Percentiles rank a stretch among this genome's conserved stretches.
phyloP scores from a whole-genome alignment of 2,797 vertebrate genomes.

The Rhinichthys osculus region DNA sequence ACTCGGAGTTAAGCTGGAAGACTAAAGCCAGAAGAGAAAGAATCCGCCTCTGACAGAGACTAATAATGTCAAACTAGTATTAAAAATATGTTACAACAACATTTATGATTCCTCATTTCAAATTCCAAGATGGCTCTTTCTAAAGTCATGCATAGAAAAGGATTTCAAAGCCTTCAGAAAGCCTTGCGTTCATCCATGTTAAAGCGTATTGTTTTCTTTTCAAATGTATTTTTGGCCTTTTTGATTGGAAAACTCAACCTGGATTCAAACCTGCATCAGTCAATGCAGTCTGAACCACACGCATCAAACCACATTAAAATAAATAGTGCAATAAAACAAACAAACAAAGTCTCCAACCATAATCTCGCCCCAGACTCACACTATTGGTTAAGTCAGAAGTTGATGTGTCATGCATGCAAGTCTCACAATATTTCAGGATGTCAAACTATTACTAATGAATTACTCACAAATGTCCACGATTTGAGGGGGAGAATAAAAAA shows the following conservation, averaged over 20 bases:
- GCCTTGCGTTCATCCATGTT: neutral
- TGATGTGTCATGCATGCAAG: neutral
- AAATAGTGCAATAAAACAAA: neutral
- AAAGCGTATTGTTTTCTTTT: neutral
- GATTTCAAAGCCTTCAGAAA: neutral
- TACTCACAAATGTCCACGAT: neutral
- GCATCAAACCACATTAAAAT: neutral
- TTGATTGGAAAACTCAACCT: neutral
- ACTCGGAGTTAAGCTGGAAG: constrained; percentile 4
- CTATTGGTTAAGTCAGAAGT: neutral
- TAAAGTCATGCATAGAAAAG: neutral
- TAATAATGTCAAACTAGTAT: neutral
- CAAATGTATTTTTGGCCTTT: neutral
- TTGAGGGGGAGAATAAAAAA: too few species aligned
- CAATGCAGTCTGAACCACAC: neutral
- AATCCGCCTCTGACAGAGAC: constrained; percentile 4
- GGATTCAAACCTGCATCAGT: neutral
- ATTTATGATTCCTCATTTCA: neutral
- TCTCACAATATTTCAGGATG: neutral
- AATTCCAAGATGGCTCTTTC: neutral
- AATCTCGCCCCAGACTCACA: neutral
- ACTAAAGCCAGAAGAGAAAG: constrained; percentile 1
- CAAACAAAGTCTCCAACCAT: neutral
- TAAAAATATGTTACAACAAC: neutral
- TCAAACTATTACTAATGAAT: neutral